phyloP scores from a whole-genome alignment of 64 coral and sea anemone species.

The Acropora yongei region DNA sequence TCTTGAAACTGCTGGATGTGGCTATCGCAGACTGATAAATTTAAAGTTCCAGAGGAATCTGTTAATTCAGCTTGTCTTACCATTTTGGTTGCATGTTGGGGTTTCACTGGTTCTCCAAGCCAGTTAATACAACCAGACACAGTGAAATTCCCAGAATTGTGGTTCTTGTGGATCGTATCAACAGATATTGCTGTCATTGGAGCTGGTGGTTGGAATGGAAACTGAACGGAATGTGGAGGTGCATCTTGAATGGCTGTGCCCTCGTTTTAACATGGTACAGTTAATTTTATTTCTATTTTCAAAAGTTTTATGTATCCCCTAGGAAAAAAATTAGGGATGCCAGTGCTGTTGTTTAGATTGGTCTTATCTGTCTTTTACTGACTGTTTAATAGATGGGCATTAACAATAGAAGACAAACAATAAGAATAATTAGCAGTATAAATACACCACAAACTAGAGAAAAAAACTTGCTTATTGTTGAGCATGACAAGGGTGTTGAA shows the following conservation, averaged over 20 bases:
- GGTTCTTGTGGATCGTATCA: neutral
- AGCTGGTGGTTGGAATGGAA: no score
- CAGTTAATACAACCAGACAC: neutral
- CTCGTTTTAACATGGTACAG: no score
- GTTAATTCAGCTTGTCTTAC: neutral
- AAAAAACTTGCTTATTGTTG: conserved; percentile 26
- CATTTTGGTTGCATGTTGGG: neutral
- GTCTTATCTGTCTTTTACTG: no score
- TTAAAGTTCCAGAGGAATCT: neutral
- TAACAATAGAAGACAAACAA: no score
- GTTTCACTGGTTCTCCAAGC: neutral
- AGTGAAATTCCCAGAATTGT: neutral
- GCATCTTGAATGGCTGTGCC: no score
- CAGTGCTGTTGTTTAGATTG: no score
- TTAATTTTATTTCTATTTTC: no score
- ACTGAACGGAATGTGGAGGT: no score
- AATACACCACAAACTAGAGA: conserved; percentile 44
- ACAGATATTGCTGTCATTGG: neutral
- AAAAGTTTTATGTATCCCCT: no score
- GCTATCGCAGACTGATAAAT: conserved; percentile 11
- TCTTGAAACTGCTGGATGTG: neutral
- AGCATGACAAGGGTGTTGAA: conserved; percentile 9
- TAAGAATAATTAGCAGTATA: conserved; percentile 10
- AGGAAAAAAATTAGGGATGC: no score
- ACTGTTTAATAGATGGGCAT: no score